Evolutionary conservation across 2,113 vertebrate species (phyloP), one percentile per base, ranked within the genome.

Genomic region (Macrotis lagotis): DNA sequence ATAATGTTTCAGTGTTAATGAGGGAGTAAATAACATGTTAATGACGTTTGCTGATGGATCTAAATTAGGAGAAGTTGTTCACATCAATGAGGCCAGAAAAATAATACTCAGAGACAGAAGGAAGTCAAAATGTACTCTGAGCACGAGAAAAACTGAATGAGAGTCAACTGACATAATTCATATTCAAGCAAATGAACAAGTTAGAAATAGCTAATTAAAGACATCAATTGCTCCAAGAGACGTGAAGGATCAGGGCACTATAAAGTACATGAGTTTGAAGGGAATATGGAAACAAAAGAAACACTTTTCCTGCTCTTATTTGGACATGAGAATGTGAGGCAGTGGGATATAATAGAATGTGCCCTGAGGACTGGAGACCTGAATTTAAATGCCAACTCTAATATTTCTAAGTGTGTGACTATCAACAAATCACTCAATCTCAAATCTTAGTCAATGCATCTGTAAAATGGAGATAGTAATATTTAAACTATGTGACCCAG

Each of bases 1-100:
- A 96, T 97, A 96, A 97, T 97, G 94, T 96, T 97, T 93, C 50
- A 44, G 83, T 97, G 96, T 94, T 97, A 97, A 97, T 97, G 96
- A 98, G 91, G 97, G 96, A 97, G 96, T 96, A 96, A 97, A 97
- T 96, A 96, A 95, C 96, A 95, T 94, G 94, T 91, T 97, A 97
- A 98, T 94, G 95, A 94, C 16, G 1, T 96, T 94, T 97, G 96
- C 96, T 96, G 96, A 96, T 96, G 96, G 92, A 97, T 97, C 94
- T 96, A 96, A 96, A 97, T 97, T 95, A 92, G 92, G 53, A 95
- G 90, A 96, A 94, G 92, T 97, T 97, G 89, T 97, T 96, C 96
- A 95, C 89, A 95, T 25, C 97, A 95, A n/a, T 96, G 94, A 96
- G 50, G 52, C 95, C 52, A 96, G 91, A 94, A 97, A 96, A 94